Evolutionary conservation across 2,797 vertebrate species (phyloP), one percentile per base, ranked within the genome.

Genomic region (Scolopax rusticola): DNA sequence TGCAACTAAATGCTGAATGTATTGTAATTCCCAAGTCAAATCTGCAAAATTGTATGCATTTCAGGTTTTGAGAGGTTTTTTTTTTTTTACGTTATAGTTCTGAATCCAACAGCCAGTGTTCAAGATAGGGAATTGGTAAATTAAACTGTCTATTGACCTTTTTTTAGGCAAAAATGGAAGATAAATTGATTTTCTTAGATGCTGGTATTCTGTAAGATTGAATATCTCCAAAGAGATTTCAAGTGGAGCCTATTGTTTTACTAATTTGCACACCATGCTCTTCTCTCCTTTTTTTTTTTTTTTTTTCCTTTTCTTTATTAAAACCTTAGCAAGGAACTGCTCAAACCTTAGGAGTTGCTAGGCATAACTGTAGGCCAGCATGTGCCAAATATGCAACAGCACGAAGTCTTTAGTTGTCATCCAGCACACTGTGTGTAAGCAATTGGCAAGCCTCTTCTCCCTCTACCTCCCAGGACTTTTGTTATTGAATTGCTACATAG

Each of bases 381-480:
- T 81, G 89, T 88, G 75, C 92, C 92, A 93, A 93, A 96, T 91
- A 89, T 32, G 79, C 79, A 94, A 84, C 92, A 95, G 94, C 95
- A 95, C 2, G 73, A 73, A 32, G 67, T 30, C 91, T 94, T 86
- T 78, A 93, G 91, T 27, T 93, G 91, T 84, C 94, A 94, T 89
- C 70, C 73, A 92, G 54, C 91, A 88, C n/a, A 83, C 89, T 93
- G 94, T 53, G 90, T 82, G 40, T 23, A 64, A 95, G 89, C 82
- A 84, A 79, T 65, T 93, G 92, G 57, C 91, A 94, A 93, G 76
- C 33, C 73, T 91, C 76, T 86, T 89, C 89, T 84, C 38, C 57
- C 32, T 18, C 30, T 91, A 12, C 91, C 94, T 92, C 91, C 92
- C 82, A 93, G 89, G 96, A 96, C 76, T 95, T 96, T 40, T 73